These are phyloP conservation scores for Centropus unirufus DNA, from an alignment of 2,113 vertebrate species.

Conservation along the genomic window DNA sequence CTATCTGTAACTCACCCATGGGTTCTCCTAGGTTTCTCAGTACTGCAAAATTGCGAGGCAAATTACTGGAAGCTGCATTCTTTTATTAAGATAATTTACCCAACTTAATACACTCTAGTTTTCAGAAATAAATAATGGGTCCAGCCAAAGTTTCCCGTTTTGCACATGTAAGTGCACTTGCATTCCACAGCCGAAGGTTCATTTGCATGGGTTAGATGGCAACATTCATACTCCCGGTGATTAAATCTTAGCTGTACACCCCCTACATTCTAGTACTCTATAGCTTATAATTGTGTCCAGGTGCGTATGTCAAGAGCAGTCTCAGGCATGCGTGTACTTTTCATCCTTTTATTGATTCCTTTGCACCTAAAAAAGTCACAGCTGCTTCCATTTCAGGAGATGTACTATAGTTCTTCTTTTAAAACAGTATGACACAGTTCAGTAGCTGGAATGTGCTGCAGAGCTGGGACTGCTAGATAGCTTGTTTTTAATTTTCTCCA, in stretches of 20 bases:
- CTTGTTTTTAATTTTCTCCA: conserved; percentile 72
- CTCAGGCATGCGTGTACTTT: not conserved
- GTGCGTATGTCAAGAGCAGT: not conserved
- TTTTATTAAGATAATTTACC: not conserved
- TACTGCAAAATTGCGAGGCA: not conserved
- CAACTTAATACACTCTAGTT: fast-evolving
- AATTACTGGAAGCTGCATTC: not conserved
- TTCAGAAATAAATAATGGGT: not conserved
- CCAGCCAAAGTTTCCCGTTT: not conserved
- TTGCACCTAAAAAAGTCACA: conserved; percentile 63
- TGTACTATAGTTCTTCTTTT: conserved; percentile 53
- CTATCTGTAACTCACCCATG: not conserved
- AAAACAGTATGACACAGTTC: conserved; percentile 67
- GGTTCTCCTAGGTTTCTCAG: not conserved
- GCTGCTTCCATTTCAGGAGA: conserved; percentile 64
- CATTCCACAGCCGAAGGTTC: not conserved
- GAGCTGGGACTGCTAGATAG: conserved; percentile 59
- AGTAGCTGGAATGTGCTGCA: conserved; percentile 54
- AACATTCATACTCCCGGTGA: not conserved
- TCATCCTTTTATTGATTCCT: conserved; percentile 61
- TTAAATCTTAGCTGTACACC: not conserved
- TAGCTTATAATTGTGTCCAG: not conserved
- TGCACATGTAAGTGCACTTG: not conserved
- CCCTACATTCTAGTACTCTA: not conserved
- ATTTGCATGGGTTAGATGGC: not conserved